Percentiles rank a stretch among this genome's conserved stretches.
phyloP scores from a whole-genome alignment of 2,797 vertebrate species.

The Erpetoichthys calabaricus region DNA sequence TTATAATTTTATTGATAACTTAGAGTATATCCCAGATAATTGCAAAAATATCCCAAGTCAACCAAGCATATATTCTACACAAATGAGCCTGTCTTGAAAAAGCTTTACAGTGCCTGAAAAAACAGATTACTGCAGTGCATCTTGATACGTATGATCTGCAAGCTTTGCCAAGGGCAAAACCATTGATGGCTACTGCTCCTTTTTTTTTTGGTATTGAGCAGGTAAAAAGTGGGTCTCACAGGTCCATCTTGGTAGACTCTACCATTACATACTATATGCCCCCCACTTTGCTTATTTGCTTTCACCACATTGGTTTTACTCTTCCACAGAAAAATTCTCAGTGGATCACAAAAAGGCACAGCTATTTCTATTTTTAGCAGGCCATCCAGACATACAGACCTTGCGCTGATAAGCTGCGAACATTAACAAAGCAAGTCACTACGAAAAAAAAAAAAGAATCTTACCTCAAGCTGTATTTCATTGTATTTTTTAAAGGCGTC shows the following conservation, averaged over 20 bases:
- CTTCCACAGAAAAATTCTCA: not conserved
- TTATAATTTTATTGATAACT: no score
- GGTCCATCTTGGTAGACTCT: constrained; percentile 1
- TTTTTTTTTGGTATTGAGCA: not conserved
- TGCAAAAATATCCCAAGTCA: not conserved
- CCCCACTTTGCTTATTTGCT: not conserved
- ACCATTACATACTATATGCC: not conserved
- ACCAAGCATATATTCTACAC: not conserved
- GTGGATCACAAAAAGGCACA: not conserved
- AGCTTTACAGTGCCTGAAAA: not conserved
- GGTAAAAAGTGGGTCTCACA: not conserved
- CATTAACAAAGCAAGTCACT: no score
- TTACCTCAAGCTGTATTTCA: constrained; percentile 1
- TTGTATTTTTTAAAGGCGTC: not conserved
- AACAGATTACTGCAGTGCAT: not conserved
- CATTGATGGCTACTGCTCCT: not conserved
- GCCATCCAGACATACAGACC: no score
- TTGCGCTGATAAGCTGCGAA: no score
- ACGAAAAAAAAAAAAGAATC: not conserved
- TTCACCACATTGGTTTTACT: not conserved
- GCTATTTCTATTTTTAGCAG: no score
- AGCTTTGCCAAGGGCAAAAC: not conserved
- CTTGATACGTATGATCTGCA: not conserved
- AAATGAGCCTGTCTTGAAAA: not conserved
- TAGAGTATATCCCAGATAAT: no score